Evolutionary conservation across 1,140 invertebrate genomes (phyloP), one percentile per base, ranked within the genome.

Genomic region (Scylla paramamosain): DNA sequence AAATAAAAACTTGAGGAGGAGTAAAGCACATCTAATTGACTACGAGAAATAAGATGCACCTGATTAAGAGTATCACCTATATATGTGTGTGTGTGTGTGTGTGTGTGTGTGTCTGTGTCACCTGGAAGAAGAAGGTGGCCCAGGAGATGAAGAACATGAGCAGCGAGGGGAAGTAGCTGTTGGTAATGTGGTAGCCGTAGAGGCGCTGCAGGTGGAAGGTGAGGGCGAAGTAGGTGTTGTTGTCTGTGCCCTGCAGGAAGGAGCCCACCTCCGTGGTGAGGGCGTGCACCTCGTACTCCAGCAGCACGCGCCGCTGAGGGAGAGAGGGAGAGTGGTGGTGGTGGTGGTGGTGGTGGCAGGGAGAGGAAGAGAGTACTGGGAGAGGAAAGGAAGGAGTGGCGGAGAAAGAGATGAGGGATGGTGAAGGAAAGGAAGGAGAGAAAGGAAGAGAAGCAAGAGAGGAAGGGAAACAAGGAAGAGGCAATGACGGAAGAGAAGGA

Each of bases 181-280:
- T 95, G n/a, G 48, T 95, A 29, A 95, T 12, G 90, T 95, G 94
- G 94, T 95, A 95, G 28, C 94, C 94, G 90, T 95, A 92, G 6
- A 95, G 90, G n/a, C 94, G 89, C 20, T 67, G 77, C 91, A 95
- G 89, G 84, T 95, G 94, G 91, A 67, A 92, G 28, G 94, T 92
- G 48, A 95, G 82, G 1, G 77, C 90, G 91, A 92, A 92, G 94
- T 92, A 92, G 45, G 94, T 95, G 83, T 95, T 95, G 91, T 95
- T 95, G 91, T 95, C 94, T 0, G 77, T 29, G 46, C 90, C 94
- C 48, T 88, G 94, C 48, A 92, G 32, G 83, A 32, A 59, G 25
- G 77, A 31, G 28, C 90, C 90, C 28, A 87, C 91, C 90, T 92
- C 91, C 31, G 94, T 95, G 10, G 94, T 95, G 29, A 32, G 46